Conservation (phyloP, 2,888 invertebrate species). For the Caenorhabditis uteleia region DNA sequence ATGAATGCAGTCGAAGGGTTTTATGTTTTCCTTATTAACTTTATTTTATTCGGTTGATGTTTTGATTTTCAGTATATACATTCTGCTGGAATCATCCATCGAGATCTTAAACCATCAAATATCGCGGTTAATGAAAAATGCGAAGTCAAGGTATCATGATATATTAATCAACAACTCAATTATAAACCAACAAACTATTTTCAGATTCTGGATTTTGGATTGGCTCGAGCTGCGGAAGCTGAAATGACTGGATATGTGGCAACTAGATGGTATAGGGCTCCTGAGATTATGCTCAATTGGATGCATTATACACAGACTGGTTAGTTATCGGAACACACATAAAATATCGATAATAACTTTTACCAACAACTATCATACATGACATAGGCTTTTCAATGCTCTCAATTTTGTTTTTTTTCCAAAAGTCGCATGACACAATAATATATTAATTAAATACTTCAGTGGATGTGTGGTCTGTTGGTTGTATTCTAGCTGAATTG, state of each 20-base stretch:
- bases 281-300: conserved; percentile 75
- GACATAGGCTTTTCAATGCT: not conserved
- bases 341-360: not conserved
- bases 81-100: conserved; percentile 94
- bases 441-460: too few species aligned
- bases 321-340: conserved; percentile 1
- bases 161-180: not conserved
- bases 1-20: too few species aligned
- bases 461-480: conserved; percentile 68
- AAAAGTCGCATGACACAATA: not conserved
- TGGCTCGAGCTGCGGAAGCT: conserved; percentile 76
- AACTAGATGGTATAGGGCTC: conserved; percentile 73
- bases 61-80: conserved; percentile 81
- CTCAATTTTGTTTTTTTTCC: not conserved
- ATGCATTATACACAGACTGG: conserved; percentile 97
- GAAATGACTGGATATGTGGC: conserved; percentile 79
- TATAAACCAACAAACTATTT: conserved; percentile 3
- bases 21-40: conserved; percentile 17
- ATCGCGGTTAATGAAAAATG: conserved; percentile 99
- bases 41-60: not conserved
- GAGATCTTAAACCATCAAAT: conserved; percentile 97
- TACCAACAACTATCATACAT: conserved; percentile 1
- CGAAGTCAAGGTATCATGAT: conserved; percentile 80
- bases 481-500: conserved; percentile 66
- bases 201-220: conserved; percentile 74